Evolutionary conservation across 2,888 invertebrate genomes (phyloP), one percentile per base, ranked within the genome.

Genomic region (Hypena proboscidalis): DNA sequence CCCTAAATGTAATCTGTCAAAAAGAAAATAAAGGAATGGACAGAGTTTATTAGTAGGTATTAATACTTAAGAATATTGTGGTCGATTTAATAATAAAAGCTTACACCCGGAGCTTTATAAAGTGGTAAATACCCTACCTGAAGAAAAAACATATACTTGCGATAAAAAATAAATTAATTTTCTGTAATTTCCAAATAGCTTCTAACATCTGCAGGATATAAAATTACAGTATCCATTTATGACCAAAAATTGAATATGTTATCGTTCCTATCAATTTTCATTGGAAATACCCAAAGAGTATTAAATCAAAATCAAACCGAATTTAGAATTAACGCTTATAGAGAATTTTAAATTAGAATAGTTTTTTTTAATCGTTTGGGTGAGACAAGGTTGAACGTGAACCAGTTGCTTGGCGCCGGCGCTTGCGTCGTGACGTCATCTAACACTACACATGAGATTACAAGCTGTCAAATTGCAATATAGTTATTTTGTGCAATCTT

Each of bases 371-470:
- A 56, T 56, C 56, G 39, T 50, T 56, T 63, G 63, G 60, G 47
- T 63, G 64, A 59, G 66, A 71, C 74, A 77, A 74, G 74, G 70
- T 56, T 70, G 65, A 57, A 35, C 53, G 57, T 55, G 46, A 47
- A 51, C 44, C 58, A 65, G 70, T 60, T 61, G 55, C 44, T 69
- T 75, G 79, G 85, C 86, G 87, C 85, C 87, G 87, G 87, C 87
- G 87, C 86, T 56, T 63, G 59, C 6, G 30, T 41, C 4, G 23
- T 65, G 58, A 65, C 66, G 62, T 58, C 61, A 63, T 21, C 30
- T 21, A 25, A 27, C 31, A 35, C 46, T 46, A 54, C 47, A 61
- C 62, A 54, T 27, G 66, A 61, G 44, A 51, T 26, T 3, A 40
- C 6, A 26, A 33, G 31, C 33, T 22, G 9, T 40, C 47, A 45